Conservation (phyloP, 2,113 vertebrate genomes). For the Paratilapia polleni region DNA sequence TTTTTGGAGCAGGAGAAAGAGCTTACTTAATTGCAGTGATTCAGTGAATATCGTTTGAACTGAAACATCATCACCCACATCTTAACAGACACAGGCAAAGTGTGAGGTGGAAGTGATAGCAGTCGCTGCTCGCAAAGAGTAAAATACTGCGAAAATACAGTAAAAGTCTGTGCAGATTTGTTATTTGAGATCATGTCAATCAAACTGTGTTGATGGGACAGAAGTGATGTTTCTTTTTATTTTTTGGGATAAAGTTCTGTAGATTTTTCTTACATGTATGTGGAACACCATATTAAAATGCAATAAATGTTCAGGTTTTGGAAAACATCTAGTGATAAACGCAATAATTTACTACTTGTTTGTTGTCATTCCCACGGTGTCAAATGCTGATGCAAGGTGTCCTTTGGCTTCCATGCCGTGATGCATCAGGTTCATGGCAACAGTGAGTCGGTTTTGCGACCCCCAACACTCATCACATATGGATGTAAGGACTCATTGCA, state of each 20-base stretch:
- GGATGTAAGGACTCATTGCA: neutral
- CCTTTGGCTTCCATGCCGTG: no score
- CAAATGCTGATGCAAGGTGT: no score
- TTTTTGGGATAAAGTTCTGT: neutral
- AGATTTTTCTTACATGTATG: neutral
- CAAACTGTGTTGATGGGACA: neutral
- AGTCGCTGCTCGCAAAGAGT: neutral
- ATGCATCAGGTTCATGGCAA: no score
- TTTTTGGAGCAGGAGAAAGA: neutral
- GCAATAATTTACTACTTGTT: no score
- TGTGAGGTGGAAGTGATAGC: neutral
- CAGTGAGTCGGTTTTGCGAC: no score
- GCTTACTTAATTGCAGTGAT: constrained; percentile 27
- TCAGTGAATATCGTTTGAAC: neutral
- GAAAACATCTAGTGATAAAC: no score
- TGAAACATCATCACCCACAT: neutral
- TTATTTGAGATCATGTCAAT: neutral
- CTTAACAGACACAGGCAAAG: neutral
- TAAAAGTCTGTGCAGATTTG: neutral
- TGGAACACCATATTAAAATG: no score
- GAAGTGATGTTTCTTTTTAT: neutral
- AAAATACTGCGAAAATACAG: neutral
- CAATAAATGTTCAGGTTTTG: no score
- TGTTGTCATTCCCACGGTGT: no score
- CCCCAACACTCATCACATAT: no score